Conservation (phyloP, 1,140 invertebrate genomes). For the Drosophila truncata region DNA sequence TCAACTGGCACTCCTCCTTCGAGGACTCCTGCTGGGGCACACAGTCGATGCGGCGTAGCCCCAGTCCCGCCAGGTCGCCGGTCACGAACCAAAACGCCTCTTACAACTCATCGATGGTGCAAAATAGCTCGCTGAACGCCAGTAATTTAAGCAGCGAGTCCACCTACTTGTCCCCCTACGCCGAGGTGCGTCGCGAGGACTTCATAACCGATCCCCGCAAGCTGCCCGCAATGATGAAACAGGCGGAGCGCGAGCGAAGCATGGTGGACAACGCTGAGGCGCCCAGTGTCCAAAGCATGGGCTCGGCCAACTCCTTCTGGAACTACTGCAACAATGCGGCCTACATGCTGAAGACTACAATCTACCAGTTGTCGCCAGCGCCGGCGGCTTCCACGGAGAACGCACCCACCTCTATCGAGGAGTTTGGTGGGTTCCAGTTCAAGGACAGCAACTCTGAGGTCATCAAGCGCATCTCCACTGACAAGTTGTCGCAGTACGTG, state of each 20-base stretch:
- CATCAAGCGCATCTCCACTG: slow-evolving; percentile 78
- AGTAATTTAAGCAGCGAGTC: slow-evolving; percentile 73
- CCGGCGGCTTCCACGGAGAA: slow-evolving; percentile 62
- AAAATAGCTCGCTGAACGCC: slow-evolving; percentile 65
- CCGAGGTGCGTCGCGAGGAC: slow-evolving; percentile 76
- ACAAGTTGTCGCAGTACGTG: slow-evolving; percentile 79
- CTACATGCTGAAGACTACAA: slow-evolving; percentile 72
- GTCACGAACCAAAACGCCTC: slow-evolving; percentile 48
- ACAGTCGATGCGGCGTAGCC: slow-evolving; percentile 61
- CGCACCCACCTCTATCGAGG: slow-evolving; percentile 72
- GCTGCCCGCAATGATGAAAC: slow-evolving; percentile 84
- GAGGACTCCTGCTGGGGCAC: slow-evolving; percentile 72
- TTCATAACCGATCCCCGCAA: slow-evolving; percentile 86
- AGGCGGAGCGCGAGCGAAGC: slow-evolving; percentile 66
- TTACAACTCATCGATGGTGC: slow-evolving; percentile 52
- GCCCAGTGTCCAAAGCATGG: slow-evolving; percentile 43
- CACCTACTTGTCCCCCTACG: slow-evolving; percentile 74
- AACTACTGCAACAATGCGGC: slow-evolving; percentile 83
- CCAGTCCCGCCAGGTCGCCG: slow-evolving; percentile 51
- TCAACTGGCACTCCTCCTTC: slow-evolving; percentile 84
- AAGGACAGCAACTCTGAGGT: slow-evolving; percentile 82
- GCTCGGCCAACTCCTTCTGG: slow-evolving; percentile 78
- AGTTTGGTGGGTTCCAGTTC: slow-evolving; percentile 64
- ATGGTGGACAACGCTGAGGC: slow-evolving; percentile 54
- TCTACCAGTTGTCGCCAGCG: slow-evolving; percentile 78